phyloP scores from a whole-genome alignment of 2,113 vertebrate species.

The Theropithecus gelada region DNA sequence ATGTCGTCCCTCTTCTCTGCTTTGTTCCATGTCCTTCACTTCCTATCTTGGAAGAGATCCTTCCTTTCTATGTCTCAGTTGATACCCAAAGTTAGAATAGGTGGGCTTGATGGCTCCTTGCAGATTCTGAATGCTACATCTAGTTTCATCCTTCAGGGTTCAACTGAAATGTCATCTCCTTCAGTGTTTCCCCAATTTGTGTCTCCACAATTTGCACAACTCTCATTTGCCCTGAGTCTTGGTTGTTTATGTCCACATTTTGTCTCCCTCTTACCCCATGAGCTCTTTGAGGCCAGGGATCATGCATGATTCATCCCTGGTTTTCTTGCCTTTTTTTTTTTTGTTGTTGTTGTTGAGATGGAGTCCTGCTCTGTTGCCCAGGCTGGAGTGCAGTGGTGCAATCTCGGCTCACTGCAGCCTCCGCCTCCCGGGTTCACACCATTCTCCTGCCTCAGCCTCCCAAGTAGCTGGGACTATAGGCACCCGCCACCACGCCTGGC shows the following conservation, averaged over 20 bases:
- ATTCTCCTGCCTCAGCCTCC: too few relatives aligned
- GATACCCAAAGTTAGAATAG: neutral
- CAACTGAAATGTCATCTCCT: neutral
- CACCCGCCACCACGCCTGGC: too few relatives aligned
- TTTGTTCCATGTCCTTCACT: neutral
- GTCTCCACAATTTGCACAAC: neutral
- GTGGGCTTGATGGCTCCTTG: neutral
- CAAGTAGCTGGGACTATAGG: too few relatives aligned
- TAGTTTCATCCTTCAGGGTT: neutral
- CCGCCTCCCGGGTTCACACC: too few relatives aligned
- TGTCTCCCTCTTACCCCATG: neutral
- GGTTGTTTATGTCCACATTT: neutral
- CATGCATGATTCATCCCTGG: neutral
- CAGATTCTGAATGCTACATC: neutral
- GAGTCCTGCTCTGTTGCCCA: too few relatives aligned
- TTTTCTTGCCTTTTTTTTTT: neutral
- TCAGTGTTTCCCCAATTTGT: fast-evolving
- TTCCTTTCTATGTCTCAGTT: neutral
- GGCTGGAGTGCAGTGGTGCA: too few relatives aligned
- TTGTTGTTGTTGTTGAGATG: too few relatives aligned
- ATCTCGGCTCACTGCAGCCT: too few relatives aligned
- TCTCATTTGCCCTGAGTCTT: neutral
- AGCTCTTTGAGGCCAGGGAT: neutral
- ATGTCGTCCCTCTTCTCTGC: neutral
- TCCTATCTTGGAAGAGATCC: neutral